phyloP scores from a whole-genome alignment of 64 coral and sea anemone species.

The Dendrophyllia cribrosa region DNA sequence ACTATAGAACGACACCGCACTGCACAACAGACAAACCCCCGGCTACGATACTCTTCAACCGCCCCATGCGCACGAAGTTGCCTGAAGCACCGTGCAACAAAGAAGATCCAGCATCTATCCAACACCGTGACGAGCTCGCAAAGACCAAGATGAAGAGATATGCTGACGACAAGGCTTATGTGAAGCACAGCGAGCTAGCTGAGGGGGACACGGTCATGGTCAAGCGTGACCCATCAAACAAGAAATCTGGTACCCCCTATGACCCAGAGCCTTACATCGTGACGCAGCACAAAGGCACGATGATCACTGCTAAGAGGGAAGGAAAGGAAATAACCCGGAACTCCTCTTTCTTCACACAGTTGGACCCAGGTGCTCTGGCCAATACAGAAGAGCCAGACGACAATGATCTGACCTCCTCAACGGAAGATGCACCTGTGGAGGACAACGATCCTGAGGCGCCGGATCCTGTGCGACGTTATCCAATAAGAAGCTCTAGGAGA shows the following conservation, averaged over 20 bases:
- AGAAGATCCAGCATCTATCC: slow-evolving; percentile 55
- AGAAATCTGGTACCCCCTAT: slow-evolving; percentile 64
- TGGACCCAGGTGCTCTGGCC: no score
- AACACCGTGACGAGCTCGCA: slow-evolving; percentile 36
- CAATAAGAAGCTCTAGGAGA: slow-evolving; percentile 49
- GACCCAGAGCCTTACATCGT: slow-evolving; percentile 74
- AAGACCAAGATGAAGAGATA: slow-evolving; percentile 77
- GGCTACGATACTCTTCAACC: slow-evolving; percentile 56
- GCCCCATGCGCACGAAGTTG: slow-evolving; percentile 60
- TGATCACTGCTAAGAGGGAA: no score
- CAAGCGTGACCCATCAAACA: slow-evolving; percentile 61
- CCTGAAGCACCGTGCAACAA: slow-evolving; percentile 52
- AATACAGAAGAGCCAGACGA: no score
- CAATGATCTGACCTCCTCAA: no score
- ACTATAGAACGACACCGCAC: slow-evolving; percentile 61
- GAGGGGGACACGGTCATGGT: slow-evolving; percentile 67
- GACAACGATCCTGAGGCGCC: background rate
- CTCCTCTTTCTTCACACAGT: no score
- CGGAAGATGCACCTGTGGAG: slow-evolving; percentile 38
- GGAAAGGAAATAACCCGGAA: slow-evolving; percentile 64
- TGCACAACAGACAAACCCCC: slow-evolving; percentile 38
- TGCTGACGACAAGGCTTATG: slow-evolving; percentile 62
- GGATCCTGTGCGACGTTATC: slow-evolving; percentile 59
- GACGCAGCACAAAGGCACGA: slow-evolving; percentile 66
- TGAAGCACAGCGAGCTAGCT: slow-evolving; percentile 50